A percentile compares a stretch with the other conserved stretches of the same genome.
phyloP scores from a whole-genome alignment of 2,888 invertebrate species.

The Tipula lateralis region DNA sequence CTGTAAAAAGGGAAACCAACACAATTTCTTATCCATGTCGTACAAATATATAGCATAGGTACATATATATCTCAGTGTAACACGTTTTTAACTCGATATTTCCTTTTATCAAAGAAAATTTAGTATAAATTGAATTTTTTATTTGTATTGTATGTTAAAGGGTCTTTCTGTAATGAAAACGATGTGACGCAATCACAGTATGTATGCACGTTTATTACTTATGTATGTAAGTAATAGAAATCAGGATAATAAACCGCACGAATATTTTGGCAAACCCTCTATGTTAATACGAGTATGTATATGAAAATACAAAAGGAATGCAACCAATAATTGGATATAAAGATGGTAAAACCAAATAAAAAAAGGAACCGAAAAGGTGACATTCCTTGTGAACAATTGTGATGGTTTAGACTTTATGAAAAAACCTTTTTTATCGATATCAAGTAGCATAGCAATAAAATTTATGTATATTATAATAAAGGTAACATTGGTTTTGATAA shows the following conservation, averaged over 20 bases:
- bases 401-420: neutral
- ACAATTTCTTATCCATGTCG: neutral
- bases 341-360: neutral
- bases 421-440: neutral
- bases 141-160: neutral
- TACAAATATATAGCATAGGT: neutral
- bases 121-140: neutral
- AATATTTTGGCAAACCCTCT: neutral
- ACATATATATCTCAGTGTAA: neutral
- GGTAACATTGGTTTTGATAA: neutral
- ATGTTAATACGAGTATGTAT: neutral
- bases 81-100: conserved; percentile 4
- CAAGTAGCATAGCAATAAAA: neutral
- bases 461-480: neutral
- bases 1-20: neutral
- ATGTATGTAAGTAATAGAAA: neutral
- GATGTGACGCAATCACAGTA: neutral
- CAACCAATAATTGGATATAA: neutral
- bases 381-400: neutral
- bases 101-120: neutral
- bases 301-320: neutral
- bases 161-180: neutral
- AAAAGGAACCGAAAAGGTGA: neutral
- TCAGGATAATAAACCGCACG: neutral
- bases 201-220: neutral